phyloP scores from a whole-genome alignment of 2,888 invertebrate genomes.

The Morpho helenor region DNA sequence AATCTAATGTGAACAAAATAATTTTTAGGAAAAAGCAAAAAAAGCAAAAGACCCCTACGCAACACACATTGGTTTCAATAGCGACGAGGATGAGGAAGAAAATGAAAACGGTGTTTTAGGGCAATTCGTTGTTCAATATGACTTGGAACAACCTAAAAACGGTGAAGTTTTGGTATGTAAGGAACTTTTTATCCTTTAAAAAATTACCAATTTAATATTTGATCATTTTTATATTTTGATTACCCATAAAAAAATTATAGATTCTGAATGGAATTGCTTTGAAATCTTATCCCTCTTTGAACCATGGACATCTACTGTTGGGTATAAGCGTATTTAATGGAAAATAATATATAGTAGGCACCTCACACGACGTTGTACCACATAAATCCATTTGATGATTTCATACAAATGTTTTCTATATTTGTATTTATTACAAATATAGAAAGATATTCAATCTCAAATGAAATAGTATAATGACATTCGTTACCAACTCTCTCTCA shows the following conservation, averaged over 20 bases:
- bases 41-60: neutral
- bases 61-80: neutral
- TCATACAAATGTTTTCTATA: too few relatives aligned
- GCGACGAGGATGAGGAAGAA: conserved; percentile 1
- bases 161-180: conserved; percentile 70
- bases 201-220: neutral
- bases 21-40: neutral
- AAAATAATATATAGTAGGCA: neutral
- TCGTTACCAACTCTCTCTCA: too few relatives aligned
- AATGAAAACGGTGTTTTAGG: conserved; percentile 64
- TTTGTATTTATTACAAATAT: too few relatives aligned
- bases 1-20: too few relatives aligned
- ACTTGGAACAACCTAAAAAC: conserved; percentile 74
- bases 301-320: neutral
- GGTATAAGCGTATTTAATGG: neutral
- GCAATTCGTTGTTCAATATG: conserved; percentile 82
- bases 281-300: too few relatives aligned
- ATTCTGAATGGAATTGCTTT: neutral
- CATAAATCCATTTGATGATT: too few relatives aligned
- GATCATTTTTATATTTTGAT: neutral
- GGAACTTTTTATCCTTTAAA: neutral
- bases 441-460: too few relatives aligned
- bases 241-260: neutral
- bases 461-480: too few relatives aligned
- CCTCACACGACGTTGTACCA: too few relatives aligned